These are phyloP conservation scores for Trinectes maculatus DNA, from an alignment of 2,113 vertebrate species.

Conservation along the genomic window DNA sequence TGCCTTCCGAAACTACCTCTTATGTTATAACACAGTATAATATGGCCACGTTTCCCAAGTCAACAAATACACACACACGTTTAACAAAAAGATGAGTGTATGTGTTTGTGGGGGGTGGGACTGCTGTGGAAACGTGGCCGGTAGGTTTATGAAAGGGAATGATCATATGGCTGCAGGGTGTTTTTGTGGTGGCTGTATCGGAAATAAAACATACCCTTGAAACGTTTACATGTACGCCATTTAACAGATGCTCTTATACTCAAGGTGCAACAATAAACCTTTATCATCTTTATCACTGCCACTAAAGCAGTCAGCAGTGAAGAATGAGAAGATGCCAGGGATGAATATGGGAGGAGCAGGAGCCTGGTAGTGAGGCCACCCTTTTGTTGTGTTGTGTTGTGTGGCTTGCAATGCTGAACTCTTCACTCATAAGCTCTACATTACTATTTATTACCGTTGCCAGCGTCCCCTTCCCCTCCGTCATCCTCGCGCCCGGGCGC, in stretches of 20 bases:
- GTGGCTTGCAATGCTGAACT: not conserved
- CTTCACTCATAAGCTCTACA: not conserved
- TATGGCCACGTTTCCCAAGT: not conserved
- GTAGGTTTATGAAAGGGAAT: not conserved
- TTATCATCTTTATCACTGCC: not conserved
- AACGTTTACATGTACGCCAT: not conserved
- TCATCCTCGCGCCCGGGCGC: constrained; percentile 62
- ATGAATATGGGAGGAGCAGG: not conserved
- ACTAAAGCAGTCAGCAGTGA: not conserved
- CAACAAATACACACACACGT: not conserved
- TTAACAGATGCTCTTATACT: not conserved
- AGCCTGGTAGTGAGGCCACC: too few species aligned
- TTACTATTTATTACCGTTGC: constrained; percentile 78
- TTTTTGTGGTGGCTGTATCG: constrained; percentile 1
- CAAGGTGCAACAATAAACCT: not conserved
- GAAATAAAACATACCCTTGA: not conserved
- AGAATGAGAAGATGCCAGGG: not conserved
- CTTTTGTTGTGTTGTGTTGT: not conserved
- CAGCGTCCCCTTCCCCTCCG: constrained; percentile 68
- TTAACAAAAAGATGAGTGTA: not conserved
- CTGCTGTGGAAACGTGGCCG: constrained; percentile 26
- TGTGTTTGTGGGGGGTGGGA: not conserved
- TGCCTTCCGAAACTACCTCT: constrained; percentile 7
- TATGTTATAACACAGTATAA: not conserved
- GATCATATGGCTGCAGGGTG: not conserved